A percentile compares a stretch with the other conserved stretches of the same genome.
Conservation (phyloP, 1,140 invertebrate genomes). For the Diorhabda carinulata region DNA sequence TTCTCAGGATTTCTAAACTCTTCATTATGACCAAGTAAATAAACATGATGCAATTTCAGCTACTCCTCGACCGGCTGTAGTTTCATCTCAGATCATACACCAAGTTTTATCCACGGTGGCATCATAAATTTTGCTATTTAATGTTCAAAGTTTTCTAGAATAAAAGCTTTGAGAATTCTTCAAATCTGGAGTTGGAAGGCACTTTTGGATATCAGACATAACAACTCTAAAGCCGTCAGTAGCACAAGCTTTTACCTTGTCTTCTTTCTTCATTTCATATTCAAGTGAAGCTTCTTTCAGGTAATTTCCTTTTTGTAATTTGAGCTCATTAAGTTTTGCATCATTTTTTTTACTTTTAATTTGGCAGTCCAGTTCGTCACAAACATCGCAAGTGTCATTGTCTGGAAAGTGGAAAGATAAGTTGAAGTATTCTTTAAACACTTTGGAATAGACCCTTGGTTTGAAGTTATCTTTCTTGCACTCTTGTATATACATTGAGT, state of each 20-base stretch:
- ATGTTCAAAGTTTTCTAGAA: conserved; percentile 12
- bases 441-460: neutral
- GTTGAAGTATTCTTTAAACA: conserved; percentile 14
- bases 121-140: conserved; percentile 8
- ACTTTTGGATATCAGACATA: conserved; percentile 8
- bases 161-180: conserved; percentile 19
- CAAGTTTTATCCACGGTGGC: neutral
- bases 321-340: neutral
- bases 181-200: conserved; percentile 7
- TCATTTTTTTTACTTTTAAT: neutral
- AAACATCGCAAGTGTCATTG: conserved; percentile 9
- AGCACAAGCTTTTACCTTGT: neutral
- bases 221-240: neutral
- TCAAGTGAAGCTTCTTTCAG: conserved; percentile 7
- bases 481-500: too few species aligned
- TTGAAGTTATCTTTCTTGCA: too few species aligned
- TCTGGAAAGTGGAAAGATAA: conserved; percentile 8
- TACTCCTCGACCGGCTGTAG: conserved; percentile 1
- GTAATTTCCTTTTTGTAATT: conserved; percentile 1
- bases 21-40: conserved; percentile 6
- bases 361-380: neutral
- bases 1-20: too few species aligned
- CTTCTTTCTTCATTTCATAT: conserved; percentile 8
- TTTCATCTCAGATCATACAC: conserved; percentile 12
- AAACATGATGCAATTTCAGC: conserved; percentile 4